Conservation (phyloP, 2,888 invertebrate species). For the Hirtodrosophila duncani region DNA sequence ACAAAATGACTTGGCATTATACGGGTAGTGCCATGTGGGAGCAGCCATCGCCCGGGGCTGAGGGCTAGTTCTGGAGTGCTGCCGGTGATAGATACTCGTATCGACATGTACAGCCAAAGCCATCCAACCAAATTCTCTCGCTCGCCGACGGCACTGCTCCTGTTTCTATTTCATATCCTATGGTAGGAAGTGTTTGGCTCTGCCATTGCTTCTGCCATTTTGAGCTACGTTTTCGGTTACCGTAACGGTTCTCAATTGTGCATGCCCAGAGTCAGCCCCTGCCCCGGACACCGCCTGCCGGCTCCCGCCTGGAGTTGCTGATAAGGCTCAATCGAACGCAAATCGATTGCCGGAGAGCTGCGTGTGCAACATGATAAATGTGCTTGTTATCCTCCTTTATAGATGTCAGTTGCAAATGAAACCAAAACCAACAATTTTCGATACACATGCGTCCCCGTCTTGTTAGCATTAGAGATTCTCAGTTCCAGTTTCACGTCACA, state of each 20-base stretch:
- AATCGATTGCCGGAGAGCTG: constrained; percentile 60
- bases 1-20: constrained; percentile 50
- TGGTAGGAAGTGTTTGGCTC: constrained; percentile 39
- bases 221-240: constrained; percentile 10
- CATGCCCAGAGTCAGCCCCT: constrained; percentile 31
- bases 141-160: constrained; percentile 20
- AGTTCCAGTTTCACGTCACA: constrained; percentile 6
- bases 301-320: constrained; percentile 27
- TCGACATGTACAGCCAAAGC: too few species aligned
- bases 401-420: constrained; percentile 67
- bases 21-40: constrained; percentile 20
- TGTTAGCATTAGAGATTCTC: constrained; percentile 17
- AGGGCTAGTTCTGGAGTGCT: constrained; percentile 26
- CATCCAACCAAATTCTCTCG: too few species aligned
- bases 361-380: constrained; percentile 64
- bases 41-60: constrained; percentile 8
- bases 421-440: constrained; percentile 17
- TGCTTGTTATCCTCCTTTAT: constrained; percentile 53
- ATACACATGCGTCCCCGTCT: constrained; percentile 24
- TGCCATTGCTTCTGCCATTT: constrained; percentile 22
- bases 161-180: constrained; percentile 39
- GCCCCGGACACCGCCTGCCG: constrained; percentile 2
- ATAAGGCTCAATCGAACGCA: constrained; percentile 63
- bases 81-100: constrained; percentile 61
- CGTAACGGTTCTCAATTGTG: constrained; percentile 63